A percentile compares a stretch with the other conserved stretches of the same genome.
phyloP scores from a whole-genome alignment of 92 coral and sea anemone species.

The Ricordea florida region DNA sequence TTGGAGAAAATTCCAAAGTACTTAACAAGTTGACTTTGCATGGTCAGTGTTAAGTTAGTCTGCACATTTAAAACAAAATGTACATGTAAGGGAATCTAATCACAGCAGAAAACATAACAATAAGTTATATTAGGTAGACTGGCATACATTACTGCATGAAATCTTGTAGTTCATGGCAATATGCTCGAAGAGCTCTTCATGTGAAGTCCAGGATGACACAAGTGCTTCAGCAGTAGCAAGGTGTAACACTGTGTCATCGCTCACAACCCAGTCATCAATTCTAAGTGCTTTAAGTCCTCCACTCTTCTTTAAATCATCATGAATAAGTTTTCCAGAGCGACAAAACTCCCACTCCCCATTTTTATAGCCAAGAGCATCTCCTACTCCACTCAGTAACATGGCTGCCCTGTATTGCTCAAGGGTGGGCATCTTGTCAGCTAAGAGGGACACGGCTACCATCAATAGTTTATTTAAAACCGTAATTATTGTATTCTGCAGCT shows the following conservation, averaged over 20 bases:
- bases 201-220: conserved; percentile 79
- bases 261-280: conserved; percentile 77
- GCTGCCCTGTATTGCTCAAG: conserved; percentile 63
- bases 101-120: too few species aligned
- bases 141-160: conserved; percentile 65
- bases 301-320: conserved; percentile 56
- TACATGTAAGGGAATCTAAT: too few species aligned
- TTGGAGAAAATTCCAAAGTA: too few species aligned
- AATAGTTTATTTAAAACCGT: too few species aligned
- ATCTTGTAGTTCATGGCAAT: conserved; percentile 80
- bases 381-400: conserved; percentile 92
- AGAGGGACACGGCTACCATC: too few species aligned
- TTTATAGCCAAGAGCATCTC: conserved; percentile 94
- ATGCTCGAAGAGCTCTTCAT: conserved; percentile 63
- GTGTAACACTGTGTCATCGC: conserved; percentile 94
- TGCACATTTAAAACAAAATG: too few species aligned
- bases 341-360: conserved; percentile 93
- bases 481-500: too few species aligned
- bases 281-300: conserved; percentile 83
- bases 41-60: too few species aligned
- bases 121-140: too few species aligned
- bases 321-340: conserved; percentile 71
- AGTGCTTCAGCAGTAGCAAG: conserved; percentile 92
- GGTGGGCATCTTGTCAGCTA: conserved; percentile 47
- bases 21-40: too few species aligned